Conservation (phyloP, 2,113 vertebrate genomes). For the Noturus placidus region DNA sequence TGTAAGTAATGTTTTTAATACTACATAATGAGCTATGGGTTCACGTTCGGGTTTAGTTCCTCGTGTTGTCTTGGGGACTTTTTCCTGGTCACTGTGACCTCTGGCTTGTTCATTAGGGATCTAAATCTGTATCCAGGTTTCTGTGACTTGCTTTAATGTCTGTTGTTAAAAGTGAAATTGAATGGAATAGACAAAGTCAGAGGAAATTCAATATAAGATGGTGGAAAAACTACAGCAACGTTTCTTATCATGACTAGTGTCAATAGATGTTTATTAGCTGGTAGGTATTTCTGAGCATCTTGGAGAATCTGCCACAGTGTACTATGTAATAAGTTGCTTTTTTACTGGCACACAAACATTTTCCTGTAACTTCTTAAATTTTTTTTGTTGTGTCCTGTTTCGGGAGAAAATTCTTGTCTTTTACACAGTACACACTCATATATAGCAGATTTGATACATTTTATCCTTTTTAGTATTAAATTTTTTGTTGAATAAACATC, state of each 20-base stretch:
- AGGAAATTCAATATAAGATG: neutral
- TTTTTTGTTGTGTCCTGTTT: too few species aligned
- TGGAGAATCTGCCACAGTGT: too few species aligned
- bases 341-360: too few species aligned
- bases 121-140: neutral
- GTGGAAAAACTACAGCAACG: neutral
- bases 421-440: too few species aligned
- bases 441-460: neutral
- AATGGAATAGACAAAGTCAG: neutral
- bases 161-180: neutral
- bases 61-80: neutral
- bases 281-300: too few species aligned
- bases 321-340: too few species aligned
- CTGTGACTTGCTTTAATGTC: neutral
- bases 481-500: neutral
- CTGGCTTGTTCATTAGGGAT: neutral
- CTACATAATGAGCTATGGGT: neutral
- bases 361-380: too few species aligned
- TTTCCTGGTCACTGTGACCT: neutral
- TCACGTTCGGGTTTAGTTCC: neutral
- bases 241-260: neutral
- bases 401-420: too few species aligned
- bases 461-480: neutral
- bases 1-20: neutral
- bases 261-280: neutral